A percentile compares a stretch with the other conserved stretches of the same genome.
These are phyloP conservation scores for Xiphorhynchus erythropygius DNA, from an alignment of 2,797 vertebrate genomes.

Conservation along the genomic window DNA sequence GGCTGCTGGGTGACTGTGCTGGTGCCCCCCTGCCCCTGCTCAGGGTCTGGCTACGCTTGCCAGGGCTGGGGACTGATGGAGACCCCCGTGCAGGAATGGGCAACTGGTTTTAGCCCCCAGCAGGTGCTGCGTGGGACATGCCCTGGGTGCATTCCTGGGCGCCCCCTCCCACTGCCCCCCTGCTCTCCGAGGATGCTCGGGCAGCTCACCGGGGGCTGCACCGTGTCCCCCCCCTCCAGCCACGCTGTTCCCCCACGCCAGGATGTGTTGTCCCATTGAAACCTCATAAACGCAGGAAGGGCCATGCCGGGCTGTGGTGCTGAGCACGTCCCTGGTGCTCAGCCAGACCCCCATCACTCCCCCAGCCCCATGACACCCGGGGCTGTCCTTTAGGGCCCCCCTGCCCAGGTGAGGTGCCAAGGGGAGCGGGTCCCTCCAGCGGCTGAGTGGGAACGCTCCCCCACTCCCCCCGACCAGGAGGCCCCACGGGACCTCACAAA, in stretches of 20 bases:
- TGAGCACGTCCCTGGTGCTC: background rate
- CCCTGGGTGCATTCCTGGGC: background rate
- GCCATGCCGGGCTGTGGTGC: background rate
- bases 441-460: no score
- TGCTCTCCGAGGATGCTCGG: background rate
- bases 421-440: no score
- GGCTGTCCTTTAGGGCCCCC: background rate
- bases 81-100: background rate
- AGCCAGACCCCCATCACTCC: fast-evolving
- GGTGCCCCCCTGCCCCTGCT: fast-evolving
- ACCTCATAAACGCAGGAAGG: constrained; percentile 43
- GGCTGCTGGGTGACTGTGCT: fast-evolving
- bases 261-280: background rate
- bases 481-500: no score
- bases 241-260: no score
- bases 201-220: background rate
- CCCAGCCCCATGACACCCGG: fast-evolving
- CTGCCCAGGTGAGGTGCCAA: background rate
- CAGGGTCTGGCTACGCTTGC: background rate
- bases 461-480: no score
- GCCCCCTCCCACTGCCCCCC: fast-evolving
- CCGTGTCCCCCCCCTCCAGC: fast-evolving
- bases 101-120: fast-evolving
- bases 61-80: fast-evolving
- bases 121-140: background rate